Evolutionary conservation across 2,113 vertebrate species (phyloP).

Genomic region (Phalacrocorax carbo): DNA sequence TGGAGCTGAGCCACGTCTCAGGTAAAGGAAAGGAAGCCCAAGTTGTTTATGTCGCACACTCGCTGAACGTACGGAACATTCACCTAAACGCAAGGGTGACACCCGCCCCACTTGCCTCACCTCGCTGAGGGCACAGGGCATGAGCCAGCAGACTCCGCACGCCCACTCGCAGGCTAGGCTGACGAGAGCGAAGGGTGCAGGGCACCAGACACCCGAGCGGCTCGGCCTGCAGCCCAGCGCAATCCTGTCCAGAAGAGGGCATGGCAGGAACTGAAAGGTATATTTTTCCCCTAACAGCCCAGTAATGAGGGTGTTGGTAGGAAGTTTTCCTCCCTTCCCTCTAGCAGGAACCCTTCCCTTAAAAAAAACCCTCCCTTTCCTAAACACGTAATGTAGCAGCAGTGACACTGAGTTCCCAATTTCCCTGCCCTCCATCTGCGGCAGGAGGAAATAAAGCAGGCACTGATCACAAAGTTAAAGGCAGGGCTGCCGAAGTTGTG

Average conservation of each 20-base stretch:
- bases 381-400: not conserved
- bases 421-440: not conserved
- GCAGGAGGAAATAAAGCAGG: not conserved
- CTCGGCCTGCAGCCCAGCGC: not conserved
- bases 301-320: not conserved
- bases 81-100: rapidly evolving
- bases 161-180: not conserved
- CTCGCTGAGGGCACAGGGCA: not conserved
- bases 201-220: not conserved
- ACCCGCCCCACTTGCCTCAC: not conserved
- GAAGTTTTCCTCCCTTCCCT: not conserved
- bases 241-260: not conserved
- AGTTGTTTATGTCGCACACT: rapidly evolving
- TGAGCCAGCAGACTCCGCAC: not conserved
- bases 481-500: not conserved
- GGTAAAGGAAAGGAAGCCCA: not conserved
- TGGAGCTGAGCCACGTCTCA: not conserved
- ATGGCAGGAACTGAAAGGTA: rapidly evolving
- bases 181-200: not conserved
- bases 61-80: rapidly evolving
- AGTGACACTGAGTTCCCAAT: not conserved
- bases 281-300: not conserved
- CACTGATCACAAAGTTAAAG: not conserved
- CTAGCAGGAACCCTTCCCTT: not conserved
- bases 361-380: not conserved